A percentile compares a stretch with the other conserved stretches of the same genome.
phyloP scores from a whole-genome alignment of 2,888 invertebrate species.

The Drosophila nr. medialis region DNA sequence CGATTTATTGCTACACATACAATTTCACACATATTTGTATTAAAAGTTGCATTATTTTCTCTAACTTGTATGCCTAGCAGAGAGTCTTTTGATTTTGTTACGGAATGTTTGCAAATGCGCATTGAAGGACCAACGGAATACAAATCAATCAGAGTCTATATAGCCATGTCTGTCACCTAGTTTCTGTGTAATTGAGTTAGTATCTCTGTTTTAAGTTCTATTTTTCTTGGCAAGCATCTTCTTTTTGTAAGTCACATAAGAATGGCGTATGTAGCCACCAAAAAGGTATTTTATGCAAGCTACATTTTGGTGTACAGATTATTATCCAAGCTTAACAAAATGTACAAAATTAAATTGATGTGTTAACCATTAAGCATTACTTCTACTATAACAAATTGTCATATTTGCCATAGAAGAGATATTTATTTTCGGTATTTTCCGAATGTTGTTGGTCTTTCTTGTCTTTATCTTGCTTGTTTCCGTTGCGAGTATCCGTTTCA shows the following conservation, averaged over 20 bases:
- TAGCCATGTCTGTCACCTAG: conserved; percentile 6
- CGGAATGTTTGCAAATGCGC: conserved; percentile 7
- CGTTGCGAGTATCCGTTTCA: conserved; percentile 19
- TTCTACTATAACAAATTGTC: not conserved
- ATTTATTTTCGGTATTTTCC: conserved; percentile 3
- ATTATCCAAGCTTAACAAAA: not conserved
- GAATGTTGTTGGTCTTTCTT: conserved; percentile 16
- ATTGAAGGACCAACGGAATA: conserved; percentile 3
- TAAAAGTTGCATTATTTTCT: conserved; percentile 19
- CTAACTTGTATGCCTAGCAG: conserved; percentile 20
- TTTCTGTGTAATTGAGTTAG: conserved; percentile 3
- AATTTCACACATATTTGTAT: conserved; percentile 13
- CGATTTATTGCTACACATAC: conserved; percentile 2
- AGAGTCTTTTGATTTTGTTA: conserved; percentile 9
- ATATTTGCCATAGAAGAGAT: conserved; percentile 1
- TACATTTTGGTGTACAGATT: not conserved
- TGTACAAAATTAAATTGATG: not conserved
- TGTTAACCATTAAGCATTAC: not conserved
- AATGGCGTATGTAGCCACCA: not conserved
- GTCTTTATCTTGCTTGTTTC: conserved; percentile 26
- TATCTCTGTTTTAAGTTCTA: not conserved
- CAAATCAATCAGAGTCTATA: not conserved
- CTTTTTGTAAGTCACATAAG: not conserved
- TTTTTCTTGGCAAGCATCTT: not conserved
- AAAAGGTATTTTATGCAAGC: not conserved